These are phyloP conservation scores for Molorchus minor DNA, from an alignment of 2,888 invertebrate genomes.

Conservation along the genomic window DNA sequence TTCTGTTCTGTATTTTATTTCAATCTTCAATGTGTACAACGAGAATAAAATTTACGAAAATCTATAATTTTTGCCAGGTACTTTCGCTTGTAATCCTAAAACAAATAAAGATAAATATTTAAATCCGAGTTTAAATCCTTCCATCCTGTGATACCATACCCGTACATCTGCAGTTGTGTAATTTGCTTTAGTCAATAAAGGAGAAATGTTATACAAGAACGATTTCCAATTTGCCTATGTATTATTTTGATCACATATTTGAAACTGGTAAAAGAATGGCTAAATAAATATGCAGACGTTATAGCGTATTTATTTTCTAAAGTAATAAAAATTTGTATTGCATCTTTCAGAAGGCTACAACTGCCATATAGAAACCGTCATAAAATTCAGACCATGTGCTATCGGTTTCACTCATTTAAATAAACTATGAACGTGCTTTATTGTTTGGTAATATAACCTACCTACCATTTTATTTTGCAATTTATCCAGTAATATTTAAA, in stretches of 20 bases:
- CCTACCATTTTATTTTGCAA: not conserved
- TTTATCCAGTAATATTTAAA: not conserved
- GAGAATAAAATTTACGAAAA: no score
- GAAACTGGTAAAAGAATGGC: conserved; percentile 15
- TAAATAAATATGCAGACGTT: conserved; percentile 35
- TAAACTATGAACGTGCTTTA: not conserved
- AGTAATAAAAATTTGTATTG: conserved; percentile 32
- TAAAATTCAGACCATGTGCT: not conserved
- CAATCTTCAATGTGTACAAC: no score
- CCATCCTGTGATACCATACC: no score
- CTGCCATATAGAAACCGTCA: not conserved
- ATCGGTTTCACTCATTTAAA: conserved; percentile 22
- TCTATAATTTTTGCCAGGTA: no score
- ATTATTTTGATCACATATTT: conserved; percentile 38
- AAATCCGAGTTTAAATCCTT: no score
- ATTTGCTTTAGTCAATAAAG: conserved; percentile 5
- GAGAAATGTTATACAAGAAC: conserved; percentile 29
- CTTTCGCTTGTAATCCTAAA: no score
- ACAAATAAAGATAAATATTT: conserved; percentile 2
- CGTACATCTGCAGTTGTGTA: no score
- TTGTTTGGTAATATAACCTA: conserved; percentile 22
- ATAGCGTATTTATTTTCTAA: conserved; percentile 36
- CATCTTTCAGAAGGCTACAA: not conserved
- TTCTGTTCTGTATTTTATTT: no score
- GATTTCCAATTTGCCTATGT: conserved; percentile 35